A percentile compares a stretch with the other conserved stretches of the same genome.
Conservation (phyloP, 2,888 invertebrate species). For the Hybos culiciformis region DNA sequence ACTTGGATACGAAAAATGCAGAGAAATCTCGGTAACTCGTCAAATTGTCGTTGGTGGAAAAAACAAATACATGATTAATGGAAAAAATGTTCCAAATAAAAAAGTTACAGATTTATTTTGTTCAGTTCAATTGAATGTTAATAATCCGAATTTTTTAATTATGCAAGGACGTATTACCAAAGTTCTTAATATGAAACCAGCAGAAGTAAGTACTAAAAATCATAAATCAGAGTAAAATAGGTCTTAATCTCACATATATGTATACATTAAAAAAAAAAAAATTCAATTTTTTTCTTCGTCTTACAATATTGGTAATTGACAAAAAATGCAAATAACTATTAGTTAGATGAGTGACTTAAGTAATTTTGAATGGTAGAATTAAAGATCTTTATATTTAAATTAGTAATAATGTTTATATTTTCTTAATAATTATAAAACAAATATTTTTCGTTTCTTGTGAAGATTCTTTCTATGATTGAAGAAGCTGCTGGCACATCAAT, state of each 20-base stretch:
- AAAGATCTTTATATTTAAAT: too few species aligned
- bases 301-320: too few species aligned
- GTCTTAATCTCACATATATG: neutral
- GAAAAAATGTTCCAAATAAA: slow-evolving; percentile 77
- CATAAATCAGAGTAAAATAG: neutral
- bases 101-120: slow-evolving; percentile 89
- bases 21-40: slow-evolving; percentile 85
- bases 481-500: slow-evolving; percentile 96
- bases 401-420: slow-evolving; percentile 1
- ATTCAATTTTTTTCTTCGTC: neutral
- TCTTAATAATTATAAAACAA: slow-evolving; percentile 2
- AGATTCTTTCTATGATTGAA: slow-evolving; percentile 94
- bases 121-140: slow-evolving; percentile 93
- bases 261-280: neutral
- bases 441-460: slow-evolving; percentile 7
- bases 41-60: slow-evolving; percentile 76
- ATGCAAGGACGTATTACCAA: slow-evolving; percentile 99
- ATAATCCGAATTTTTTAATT: slow-evolving; percentile 98
- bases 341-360: too few species aligned
- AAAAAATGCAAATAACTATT: too few species aligned
- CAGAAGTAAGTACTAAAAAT: slow-evolving; percentile 51
- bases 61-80: slow-evolving; percentile 89
- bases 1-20: slow-evolving; percentile 76
- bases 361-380: too few species aligned
- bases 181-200: slow-evolving; percentile 97